Base-by-base conservation (phyloP, 2,888 invertebrate genomes). In the Biston stratarius region DNA sequence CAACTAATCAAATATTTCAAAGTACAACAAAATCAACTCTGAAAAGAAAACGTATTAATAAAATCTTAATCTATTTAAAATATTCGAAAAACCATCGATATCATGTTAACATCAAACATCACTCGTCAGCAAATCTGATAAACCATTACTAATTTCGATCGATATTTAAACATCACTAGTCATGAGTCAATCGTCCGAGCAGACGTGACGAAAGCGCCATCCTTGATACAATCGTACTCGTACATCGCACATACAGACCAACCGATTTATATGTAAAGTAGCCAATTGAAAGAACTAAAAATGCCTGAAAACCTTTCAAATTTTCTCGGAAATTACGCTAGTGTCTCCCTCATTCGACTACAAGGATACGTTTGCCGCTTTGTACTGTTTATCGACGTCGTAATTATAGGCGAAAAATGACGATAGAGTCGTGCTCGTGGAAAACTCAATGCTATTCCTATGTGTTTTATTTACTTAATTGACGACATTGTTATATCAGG, bases 151-250 rank as follows among this genome's bases (percentile, higher is more conserved):
- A 15, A 33, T 34, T 57, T 15, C 15, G 33, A 55, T 55, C 42
- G 33, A 49, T 49, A 38, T 10, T 45, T 9, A 49, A 36, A 24
- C 60, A 64, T 47, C 60, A 81, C 77, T 79, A 79, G 84, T 83
- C 83, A 81, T 89, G 90, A 89, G 85, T 90, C 89, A 89, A 87
- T 84, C 82, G 79, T 75, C 79, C 75, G 77, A 62, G 61, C 67
- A 72, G 75, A 83, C 83, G 83, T 88, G 87, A 89, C 86, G 87
- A 84, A 85, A 86, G 81, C 82, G 72, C 78, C 84, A 89, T 90
- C 90, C 88, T 88, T 88, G 87, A 85, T 88, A 83, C 81, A 84
- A 86, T 81, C 81, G 77, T 79, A 81, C 75, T 81, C 81, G 77
- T 79, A 81, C 75, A 69, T 72, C 73, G 70, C 53, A 67, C 67